These are phyloP conservation scores for Tinea pellionella DNA, from an alignment of 2,888 invertebrate genomes.

Conservation along the genomic window DNA sequence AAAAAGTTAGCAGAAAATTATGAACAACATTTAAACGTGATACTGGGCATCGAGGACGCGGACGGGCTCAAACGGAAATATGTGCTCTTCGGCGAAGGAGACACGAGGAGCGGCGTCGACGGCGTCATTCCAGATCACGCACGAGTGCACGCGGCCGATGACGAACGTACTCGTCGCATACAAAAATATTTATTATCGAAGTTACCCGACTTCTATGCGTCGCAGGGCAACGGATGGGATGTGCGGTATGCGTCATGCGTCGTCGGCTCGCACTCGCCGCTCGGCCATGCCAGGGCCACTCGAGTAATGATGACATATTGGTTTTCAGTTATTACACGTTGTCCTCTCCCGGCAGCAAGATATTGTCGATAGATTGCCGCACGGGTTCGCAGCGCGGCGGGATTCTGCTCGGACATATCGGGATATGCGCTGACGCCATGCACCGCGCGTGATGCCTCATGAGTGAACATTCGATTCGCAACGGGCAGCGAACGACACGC, in stretches of 20 bases:
- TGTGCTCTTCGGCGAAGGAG: conserved; percentile 22
- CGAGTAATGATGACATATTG: too few relatives aligned
- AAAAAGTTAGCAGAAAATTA: conserved; percentile 28
- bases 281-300: too few relatives aligned
- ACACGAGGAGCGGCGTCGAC: conserved; percentile 18
- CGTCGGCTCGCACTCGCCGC: too few relatives aligned
- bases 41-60: conserved; percentile 25
- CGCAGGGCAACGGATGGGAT: conserved; percentile 48
- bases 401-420: conserved; percentile 48
- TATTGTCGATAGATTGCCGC: neutral
- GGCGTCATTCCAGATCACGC: too few relatives aligned
- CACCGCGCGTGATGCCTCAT: neutral
- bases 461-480: neutral
- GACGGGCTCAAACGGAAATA: conserved; percentile 20
- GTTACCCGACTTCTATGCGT: conserved; percentile 47
- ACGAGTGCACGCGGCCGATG: neutral
- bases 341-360: conserved; percentile 22
- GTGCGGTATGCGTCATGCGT: conserved; percentile 43
- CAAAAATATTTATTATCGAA: conserved; percentile 40
- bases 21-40: conserved; percentile 37
- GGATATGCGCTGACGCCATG: conserved; percentile 32
- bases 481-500: neutral
- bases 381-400: conserved; percentile 25
- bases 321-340: conserved; percentile 44
- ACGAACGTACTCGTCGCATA: conserved; percentile 24